phyloP scores from a whole-genome alignment of 2,888 invertebrate species.

The Leucophenga maculata region DNA sequence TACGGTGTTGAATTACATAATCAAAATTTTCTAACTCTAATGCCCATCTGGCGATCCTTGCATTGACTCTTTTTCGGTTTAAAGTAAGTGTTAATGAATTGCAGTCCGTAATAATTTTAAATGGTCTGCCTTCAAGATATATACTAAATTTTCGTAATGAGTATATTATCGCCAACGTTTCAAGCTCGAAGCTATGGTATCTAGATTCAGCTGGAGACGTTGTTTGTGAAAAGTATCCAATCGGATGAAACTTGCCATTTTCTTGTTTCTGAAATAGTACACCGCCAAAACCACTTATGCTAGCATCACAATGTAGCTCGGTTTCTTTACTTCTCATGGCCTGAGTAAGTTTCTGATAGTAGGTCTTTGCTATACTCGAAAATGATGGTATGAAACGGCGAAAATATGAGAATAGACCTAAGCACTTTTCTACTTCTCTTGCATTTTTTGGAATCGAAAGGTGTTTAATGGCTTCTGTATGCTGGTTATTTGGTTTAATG shows the following conservation, averaged over 20 bases:
- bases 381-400: conserved; percentile 1
- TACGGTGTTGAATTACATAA: too few species aligned
- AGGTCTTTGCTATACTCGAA: conserved; percentile 4
- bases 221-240: conserved; percentile 21
- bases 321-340: too few species aligned
- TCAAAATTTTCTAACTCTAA: too few species aligned
- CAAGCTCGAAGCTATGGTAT: conserved; percentile 22
- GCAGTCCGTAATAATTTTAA: too few species aligned
- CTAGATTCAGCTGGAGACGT: conserved; percentile 17
- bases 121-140: conserved; percentile 9
- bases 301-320: conserved; percentile 12
- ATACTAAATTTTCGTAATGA: conserved; percentile 5
- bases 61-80: too few species aligned
- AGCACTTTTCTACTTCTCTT: neutral
- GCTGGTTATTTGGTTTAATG: too few species aligned
- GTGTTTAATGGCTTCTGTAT: too few species aligned
- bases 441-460: too few species aligned
- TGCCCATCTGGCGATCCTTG: too few species aligned
- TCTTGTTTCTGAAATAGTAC: conserved; percentile 18
- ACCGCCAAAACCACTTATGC: conserved; percentile 18
- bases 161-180: conserved; percentile 24
- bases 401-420: conserved; percentile 15
- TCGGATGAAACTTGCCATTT: conserved; percentile 17
- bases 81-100: too few species aligned
- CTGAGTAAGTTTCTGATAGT: neutral